phyloP scores from a whole-genome alignment of 2,113 vertebrate genomes.

The Galemys pyrenaicus region DNA sequence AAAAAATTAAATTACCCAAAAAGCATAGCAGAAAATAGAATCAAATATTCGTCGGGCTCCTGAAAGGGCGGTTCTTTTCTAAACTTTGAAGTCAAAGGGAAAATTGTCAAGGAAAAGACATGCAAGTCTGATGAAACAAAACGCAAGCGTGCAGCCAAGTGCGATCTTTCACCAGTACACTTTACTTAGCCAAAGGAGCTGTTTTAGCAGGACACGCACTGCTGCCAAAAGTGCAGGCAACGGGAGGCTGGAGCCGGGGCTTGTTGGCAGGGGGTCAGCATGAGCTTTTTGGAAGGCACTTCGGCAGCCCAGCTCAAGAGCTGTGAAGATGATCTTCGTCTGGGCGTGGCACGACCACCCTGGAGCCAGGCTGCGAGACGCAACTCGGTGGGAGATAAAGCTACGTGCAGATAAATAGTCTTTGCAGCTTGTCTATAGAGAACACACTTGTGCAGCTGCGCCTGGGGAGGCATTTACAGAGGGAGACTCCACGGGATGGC shows the following conservation, averaged over 20 bases:
- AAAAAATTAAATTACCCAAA: conserved; percentile 25
- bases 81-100: conserved; percentile 40
- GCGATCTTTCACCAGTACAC: neutral
- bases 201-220: neutral
- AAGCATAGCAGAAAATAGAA: conserved; percentile 18
- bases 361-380: neutral
- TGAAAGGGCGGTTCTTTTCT: neutral
- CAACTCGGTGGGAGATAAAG: accelerated
- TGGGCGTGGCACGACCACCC: neutral
- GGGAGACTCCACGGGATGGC: accelerated
- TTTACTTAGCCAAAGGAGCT: conserved; percentile 29
- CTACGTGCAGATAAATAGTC: accelerated
- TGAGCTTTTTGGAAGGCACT: neutral
- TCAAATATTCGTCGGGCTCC: conserved; percentile 29
- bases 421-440: accelerated
- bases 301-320: neutral
- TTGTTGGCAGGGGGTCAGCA: neutral
- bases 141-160: neutral
- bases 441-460: accelerated
- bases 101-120: conserved; percentile 43
- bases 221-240: neutral
- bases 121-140: neutral
- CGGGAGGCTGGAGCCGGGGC: neutral
- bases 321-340: neutral
- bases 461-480: accelerated